Evolutionary conservation across 2,797 vertebrate genomes (phyloP).

Genomic region (Peromyscus eremicus): DNA sequence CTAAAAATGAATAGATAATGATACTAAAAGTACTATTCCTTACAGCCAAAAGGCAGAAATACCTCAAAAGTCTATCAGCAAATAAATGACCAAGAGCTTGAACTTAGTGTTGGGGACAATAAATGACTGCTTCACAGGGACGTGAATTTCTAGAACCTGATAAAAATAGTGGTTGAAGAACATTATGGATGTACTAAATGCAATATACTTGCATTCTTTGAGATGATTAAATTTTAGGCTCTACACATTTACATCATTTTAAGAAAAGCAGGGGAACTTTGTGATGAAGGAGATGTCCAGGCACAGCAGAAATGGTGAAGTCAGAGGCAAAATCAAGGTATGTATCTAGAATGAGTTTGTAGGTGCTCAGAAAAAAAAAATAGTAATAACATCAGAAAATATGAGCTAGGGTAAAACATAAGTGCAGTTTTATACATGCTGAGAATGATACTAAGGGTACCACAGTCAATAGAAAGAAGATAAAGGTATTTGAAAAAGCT

Average conservation of each 20-base stretch:
- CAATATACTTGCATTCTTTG: background rate
- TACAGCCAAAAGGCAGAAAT: background rate
- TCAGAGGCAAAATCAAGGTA: background rate
- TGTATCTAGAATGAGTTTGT: background rate
- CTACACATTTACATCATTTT: background rate
- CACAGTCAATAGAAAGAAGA: background rate
- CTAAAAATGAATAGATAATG: background rate
- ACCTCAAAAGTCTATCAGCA: background rate
- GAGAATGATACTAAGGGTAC: background rate
- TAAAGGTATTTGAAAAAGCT: background rate
- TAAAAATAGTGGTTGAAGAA: background rate
- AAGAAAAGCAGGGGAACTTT: background rate
- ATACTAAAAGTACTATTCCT: background rate
- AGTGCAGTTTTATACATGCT: background rate
- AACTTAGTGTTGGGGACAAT: background rate
- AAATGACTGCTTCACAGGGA: background rate
- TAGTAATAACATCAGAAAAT: background rate
- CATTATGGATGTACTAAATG: background rate
- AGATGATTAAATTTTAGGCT: background rate
- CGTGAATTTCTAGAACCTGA: background rate
- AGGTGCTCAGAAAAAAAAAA: background rate
- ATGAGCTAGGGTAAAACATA: background rate
- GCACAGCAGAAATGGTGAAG: background rate
- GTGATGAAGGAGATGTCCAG: background rate
- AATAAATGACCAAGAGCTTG: background rate